A percentile compares a stretch with the other conserved stretches of the same genome.
Conservation (phyloP, 2,113 vertebrate genomes). For the Corythoichthys haematopterus region DNA sequence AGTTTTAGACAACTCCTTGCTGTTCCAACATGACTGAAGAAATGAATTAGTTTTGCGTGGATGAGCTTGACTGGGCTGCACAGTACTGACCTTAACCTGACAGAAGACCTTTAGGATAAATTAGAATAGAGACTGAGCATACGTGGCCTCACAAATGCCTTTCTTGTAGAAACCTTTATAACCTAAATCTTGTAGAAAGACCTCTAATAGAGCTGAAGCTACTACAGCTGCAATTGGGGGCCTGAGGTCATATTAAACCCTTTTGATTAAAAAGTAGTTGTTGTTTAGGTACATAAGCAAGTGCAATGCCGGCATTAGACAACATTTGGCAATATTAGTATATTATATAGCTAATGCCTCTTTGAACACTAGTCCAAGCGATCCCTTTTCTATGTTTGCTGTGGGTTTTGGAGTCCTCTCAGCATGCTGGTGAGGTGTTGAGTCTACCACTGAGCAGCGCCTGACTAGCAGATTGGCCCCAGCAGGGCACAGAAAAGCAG, state of each 20-base stretch:
- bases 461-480: conserved; percentile 69
- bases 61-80: no score
- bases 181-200: background rate
- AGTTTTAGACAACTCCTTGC: no score
- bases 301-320: background rate
- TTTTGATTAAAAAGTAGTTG: no score
- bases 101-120: no score
- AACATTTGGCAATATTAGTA: background rate
- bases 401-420: conserved; percentile 32
- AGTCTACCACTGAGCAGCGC: conserved; percentile 48
- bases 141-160: background rate
- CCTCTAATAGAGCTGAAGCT: background rate
- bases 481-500: conserved; percentile 44
- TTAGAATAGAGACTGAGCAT: no score
- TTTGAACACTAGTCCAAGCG: conserved; percentile 10
- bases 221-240: no score
- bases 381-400: conserved; percentile 17
- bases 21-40: no score
- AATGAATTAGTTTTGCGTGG: no score
- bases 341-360: background rate
- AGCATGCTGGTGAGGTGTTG: conserved; percentile 39
- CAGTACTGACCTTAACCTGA: no score
- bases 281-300: no score
- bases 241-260: no score
- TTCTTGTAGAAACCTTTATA: background rate